These are phyloP conservation scores for Acanthococcus lagerstroemiae DNA, from an alignment of 2,888 invertebrate genomes.

Conservation along the genomic window DNA sequence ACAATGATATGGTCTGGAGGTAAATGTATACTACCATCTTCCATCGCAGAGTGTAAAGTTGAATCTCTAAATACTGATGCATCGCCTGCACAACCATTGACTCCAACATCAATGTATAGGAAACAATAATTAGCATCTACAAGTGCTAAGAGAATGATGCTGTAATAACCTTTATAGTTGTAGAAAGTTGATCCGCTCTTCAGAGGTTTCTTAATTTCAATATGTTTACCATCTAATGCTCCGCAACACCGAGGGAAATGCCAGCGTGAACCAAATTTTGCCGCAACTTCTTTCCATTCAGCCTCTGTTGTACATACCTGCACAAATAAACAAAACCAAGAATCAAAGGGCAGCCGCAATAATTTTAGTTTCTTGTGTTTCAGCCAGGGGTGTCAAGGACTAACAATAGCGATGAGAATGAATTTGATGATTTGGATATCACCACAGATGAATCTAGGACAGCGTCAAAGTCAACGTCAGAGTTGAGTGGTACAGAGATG, in stretches of 20 bases:
- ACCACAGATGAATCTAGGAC: too few relatives aligned
- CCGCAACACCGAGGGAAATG: slow-evolving; percentile 19
- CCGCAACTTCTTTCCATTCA: slow-evolving; percentile 14
- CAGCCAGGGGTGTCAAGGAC: too few relatives aligned
- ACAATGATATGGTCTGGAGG: slow-evolving; percentile 8
- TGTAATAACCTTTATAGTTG: slow-evolving; percentile 27
- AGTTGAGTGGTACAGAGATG: too few relatives aligned
- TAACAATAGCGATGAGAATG: too few relatives aligned
- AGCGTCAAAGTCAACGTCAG: too few relatives aligned
- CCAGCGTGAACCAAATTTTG: slow-evolving; percentile 10
- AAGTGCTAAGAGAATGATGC: slow-evolving; percentile 23
- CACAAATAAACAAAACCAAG: too few relatives aligned
- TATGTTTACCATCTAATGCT: slow-evolving; percentile 28
- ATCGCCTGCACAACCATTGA: slow-evolving; percentile 14
- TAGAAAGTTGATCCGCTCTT: slow-evolving; percentile 11
- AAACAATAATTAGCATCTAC: slow-evolving; percentile 26
- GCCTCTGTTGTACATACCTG: too few relatives aligned
- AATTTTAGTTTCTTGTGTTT: too few relatives aligned
- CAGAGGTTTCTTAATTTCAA: neutral
- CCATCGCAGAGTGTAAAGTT: neutral
- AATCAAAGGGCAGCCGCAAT: too few relatives aligned
- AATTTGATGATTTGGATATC: too few relatives aligned
- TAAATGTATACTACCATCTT: neutral
- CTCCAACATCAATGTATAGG: slow-evolving; percentile 11
- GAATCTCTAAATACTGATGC: slow-evolving; percentile 6